Base-by-base conservation (phyloP, 2,888 invertebrate species). In the Ectemnius lituratus region DNA sequence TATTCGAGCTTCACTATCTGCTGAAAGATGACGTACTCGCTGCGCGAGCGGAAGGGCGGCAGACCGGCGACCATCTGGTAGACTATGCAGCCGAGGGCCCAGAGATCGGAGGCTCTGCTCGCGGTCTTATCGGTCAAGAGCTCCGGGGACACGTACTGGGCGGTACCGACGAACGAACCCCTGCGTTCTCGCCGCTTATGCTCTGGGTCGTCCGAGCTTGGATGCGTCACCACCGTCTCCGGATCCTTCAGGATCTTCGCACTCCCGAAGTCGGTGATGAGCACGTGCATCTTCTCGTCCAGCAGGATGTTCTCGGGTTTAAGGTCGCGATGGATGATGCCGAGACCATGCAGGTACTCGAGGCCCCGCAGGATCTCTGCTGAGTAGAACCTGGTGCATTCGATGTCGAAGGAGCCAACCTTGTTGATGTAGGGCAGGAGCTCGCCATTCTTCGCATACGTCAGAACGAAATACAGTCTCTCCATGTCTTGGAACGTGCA, bases 131-230 rank as follows among this genome's bases (percentile, higher is more conserved):
- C 95, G 74, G 95, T 96, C 64, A 99, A 92, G 76, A 99, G 94
- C 92, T 99, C 99, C 2, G 99, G 99, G 70, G 98, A 98, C 0
- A 99, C 98, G 91, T 99, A 99, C 90, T 99, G 99, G 2, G 99
- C 99, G 13, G 99, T 99, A 63, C 99, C 99, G 14, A 99, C 99
- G 91, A 99, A 99, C 90, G 97, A 97, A 86, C 95, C 95, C 85
- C 94, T 94, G 73, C 96, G 93, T 82, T 93, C 92, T 68, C 93
- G 92, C 70, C 92, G 91, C 67, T 75, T 69, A n/a, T 86, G 70
- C 78, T 83, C 62, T 81, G 86, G 47, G 16, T 75, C 76, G 67
- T 75, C 75, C 62, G 76, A 27, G 23, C 62, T 57, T 60, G 74
- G 37, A 14, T 59, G 70, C 62, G 72, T 72, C 70, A 69, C 2